A percentile compares a stretch with the other conserved stretches of the same genome.
Conservation (phyloP, 64 coral and sea anemone genomes). For the Exaiptasia diaphana region DNA sequence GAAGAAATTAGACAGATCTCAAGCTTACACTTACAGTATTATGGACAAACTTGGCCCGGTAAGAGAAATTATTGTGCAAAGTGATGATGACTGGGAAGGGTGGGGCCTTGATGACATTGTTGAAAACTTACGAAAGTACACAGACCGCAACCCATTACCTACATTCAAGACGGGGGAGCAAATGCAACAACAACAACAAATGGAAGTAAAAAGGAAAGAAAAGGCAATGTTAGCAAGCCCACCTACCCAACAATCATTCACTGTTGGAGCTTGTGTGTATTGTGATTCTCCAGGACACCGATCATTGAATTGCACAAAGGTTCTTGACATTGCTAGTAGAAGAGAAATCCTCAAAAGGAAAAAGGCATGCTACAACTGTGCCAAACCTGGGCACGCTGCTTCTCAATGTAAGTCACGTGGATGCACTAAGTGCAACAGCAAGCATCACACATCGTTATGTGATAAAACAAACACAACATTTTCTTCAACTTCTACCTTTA, state of each 20-base stretch:
- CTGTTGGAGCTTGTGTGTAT: constrained; percentile 28
- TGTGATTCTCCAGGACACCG: background rate
- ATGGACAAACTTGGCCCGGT: constrained; percentile 66
- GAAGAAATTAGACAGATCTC: constrained; percentile 29
- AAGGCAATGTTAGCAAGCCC: constrained; percentile 7
- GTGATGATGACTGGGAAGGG: constrained; percentile 60
- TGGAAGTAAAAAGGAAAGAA: constrained; percentile 4
- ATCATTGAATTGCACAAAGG: constrained; percentile 21
- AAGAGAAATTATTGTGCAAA: constrained; percentile 20
- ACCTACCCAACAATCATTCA: background rate
- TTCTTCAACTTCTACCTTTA: background rate
- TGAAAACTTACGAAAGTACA: constrained; percentile 47
- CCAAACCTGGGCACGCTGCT: background rate
- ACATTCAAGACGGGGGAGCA: background rate
- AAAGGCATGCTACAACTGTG: constrained; percentile 45
- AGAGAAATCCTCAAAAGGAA: constrained; percentile 17
- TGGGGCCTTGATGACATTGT: constrained; percentile 44
- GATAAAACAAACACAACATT: background rate
- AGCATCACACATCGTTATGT: constrained; percentile 51
- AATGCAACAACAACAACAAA: background rate
- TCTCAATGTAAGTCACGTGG: constrained; percentile 8
- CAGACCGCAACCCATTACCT: constrained; percentile 35
- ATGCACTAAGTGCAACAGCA: constrained; percentile 25
- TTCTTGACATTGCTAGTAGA: constrained; percentile 27
- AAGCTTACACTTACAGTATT: constrained; percentile 28